Evolutionary conservation across 2,797 vertebrate species (phyloP).

Genomic region (Argyrosomus regius): DNA sequence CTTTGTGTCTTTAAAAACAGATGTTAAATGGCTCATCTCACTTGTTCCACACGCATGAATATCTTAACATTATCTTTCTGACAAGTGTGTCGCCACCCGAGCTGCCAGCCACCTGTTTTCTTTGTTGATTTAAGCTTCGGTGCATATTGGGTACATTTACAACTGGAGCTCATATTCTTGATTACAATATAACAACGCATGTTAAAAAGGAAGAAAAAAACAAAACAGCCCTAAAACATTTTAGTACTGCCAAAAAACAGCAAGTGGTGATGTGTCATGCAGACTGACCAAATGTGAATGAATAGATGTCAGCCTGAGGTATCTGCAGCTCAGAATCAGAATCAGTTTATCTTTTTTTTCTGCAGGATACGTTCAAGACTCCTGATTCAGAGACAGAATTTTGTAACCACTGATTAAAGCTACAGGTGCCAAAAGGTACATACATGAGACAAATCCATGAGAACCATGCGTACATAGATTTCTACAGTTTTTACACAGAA

Average conservation of each 20-base stretch:
- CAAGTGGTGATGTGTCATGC: background rate
- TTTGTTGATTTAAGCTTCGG: slow-evolving; percentile 5
- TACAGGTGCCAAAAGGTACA: background rate
- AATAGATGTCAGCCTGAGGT: background rate
- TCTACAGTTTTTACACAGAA: background rate
- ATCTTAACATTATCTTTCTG: slow-evolving; percentile 39
- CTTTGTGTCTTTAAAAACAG: slow-evolving; percentile 35
- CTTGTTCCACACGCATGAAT: slow-evolving; percentile 35
- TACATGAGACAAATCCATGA: background rate
- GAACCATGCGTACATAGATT: too few species aligned
- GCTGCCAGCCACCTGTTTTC: slow-evolving; percentile 45
- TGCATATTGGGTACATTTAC: slow-evolving; percentile 16
- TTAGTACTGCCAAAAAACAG: background rate
- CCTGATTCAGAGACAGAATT: background rate
- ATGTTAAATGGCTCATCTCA: slow-evolving; percentile 49
- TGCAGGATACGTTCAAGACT: background rate
- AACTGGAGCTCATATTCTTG: background rate
- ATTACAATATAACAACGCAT: background rate
- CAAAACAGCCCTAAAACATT: background rate
- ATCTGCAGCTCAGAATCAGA: background rate
- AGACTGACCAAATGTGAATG: slow-evolving; percentile 10
- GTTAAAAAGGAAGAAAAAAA: background rate
- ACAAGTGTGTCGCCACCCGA: slow-evolving; percentile 34
- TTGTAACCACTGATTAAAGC: background rate
- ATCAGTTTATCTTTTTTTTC: background rate